Conservation (phyloP, 2,888 invertebrate genomes). For the Amphipoea lucens region DNA sequence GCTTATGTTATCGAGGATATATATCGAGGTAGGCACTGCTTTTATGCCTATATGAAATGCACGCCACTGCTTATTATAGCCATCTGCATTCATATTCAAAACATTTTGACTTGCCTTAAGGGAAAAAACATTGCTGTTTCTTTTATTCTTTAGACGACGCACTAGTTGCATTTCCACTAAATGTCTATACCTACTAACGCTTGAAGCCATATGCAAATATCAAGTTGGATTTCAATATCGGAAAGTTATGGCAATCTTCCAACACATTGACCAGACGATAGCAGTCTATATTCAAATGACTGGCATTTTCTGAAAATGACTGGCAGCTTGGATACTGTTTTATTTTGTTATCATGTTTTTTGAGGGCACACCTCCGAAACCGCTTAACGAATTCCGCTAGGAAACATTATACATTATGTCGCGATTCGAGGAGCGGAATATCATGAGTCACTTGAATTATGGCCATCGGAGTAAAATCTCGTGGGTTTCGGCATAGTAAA, state of each 20-base stretch:
- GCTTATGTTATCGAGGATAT: no score
- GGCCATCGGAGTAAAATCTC: no score
- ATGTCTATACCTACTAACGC: conserved; percentile 10
- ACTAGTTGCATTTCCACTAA: conserved; percentile 30
- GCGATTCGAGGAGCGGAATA: no score
- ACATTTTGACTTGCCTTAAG: no score
- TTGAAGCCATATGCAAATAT: conserved; percentile 33
- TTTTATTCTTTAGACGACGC: background rate
- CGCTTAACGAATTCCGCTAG: background rate
- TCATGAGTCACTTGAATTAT: background rate
- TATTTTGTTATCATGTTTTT: background rate
- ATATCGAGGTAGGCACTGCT: no score
- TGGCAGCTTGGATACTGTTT: background rate
- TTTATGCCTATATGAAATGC: no score
- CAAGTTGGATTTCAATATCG: conserved; percentile 38
- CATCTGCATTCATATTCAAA: no score
- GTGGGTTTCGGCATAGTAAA: no score
- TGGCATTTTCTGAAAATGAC: background rate
- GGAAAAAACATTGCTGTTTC: background rate
- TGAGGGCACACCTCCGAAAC: background rate
- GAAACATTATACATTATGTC: background rate
- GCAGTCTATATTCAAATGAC: background rate
- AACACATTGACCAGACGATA: conserved; percentile 18
- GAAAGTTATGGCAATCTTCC: conserved; percentile 40
- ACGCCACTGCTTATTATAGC: no score